phyloP scores from a whole-genome alignment of 1,140 invertebrate genomes.

The Drosophila sturtevanti region DNA sequence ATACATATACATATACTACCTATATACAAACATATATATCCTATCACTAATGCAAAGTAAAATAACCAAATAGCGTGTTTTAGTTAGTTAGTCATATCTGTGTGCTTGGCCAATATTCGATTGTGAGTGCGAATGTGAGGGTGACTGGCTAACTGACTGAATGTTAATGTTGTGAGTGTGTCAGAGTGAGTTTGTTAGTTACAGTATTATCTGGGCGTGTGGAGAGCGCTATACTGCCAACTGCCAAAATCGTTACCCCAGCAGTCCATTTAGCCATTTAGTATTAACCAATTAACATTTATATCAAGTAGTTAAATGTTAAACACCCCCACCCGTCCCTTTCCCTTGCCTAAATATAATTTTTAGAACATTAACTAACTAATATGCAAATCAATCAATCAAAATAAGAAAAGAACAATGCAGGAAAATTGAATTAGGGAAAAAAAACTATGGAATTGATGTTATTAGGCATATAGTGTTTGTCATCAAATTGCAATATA shows the following conservation, averaged over 20 bases:
- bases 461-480: slow-evolving; percentile 27
- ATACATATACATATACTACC: slow-evolving; percentile 16
- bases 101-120: slow-evolving; percentile 55
- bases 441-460: slow-evolving; percentile 48
- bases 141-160: slow-evolving; percentile 8
- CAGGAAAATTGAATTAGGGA: slow-evolving; percentile 21
- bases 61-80: slow-evolving; percentile 70
- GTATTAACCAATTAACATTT: slow-evolving; percentile 43
- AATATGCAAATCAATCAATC: slow-evolving; percentile 36
- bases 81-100: slow-evolving; percentile 71
- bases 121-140: slow-evolving; percentile 17
- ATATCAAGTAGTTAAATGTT: slow-evolving; percentile 46
- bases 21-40: slow-evolving; percentile 46
- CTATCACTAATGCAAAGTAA: slow-evolving; percentile 65
- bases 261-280: slow-evolving; percentile 38
- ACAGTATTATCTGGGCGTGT: slow-evolving; percentile 69
- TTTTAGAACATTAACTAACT: background rate
- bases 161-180: slow-evolving; percentile 18
- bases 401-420: slow-evolving; percentile 36
- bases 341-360: background rate
- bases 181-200: slow-evolving; percentile 42
- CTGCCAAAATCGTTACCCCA: slow-evolving; percentile 68
- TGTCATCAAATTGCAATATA: background rate
- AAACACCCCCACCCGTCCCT: slow-evolving; percentile 20
- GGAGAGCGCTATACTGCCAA: slow-evolving; percentile 56